Conservation (phyloP, 2,113 vertebrate genomes). For the Peromyscus leucopus region DNA sequence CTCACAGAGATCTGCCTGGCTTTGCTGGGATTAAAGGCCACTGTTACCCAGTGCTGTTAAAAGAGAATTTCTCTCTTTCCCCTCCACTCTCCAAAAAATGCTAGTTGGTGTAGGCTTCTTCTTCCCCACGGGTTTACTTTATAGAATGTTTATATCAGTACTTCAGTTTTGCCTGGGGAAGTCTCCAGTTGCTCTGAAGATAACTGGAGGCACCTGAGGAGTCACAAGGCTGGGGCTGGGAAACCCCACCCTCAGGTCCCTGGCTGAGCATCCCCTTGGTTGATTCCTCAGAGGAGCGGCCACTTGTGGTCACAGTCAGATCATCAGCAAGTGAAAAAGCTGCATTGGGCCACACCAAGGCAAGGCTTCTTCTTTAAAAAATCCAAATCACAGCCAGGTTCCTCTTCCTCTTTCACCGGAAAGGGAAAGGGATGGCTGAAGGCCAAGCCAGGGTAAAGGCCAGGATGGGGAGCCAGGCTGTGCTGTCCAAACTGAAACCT, state of each 20-base stretch:
- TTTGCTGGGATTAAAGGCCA: neutral
- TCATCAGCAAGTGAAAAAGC: constrained; percentile 73
- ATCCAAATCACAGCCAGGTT: constrained; percentile 77
- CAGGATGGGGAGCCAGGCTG: neutral
- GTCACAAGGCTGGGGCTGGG: constrained; percentile 17
- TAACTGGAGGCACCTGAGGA: neutral
- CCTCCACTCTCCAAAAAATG: neutral
- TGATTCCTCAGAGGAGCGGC: neutral
- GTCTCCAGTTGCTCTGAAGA: neutral
- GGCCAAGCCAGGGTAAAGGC: neutral
- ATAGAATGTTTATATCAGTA: constrained; percentile 40
- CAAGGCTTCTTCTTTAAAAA: constrained; percentile 77
- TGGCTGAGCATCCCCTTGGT: constrained; percentile 64
- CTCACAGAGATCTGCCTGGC: neutral
- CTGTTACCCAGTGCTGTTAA: neutral
- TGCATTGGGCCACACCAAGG: constrained; percentile 71
- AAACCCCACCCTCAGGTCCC: constrained; percentile 56
- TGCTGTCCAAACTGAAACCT: neutral
- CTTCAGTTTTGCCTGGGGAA: constrained; percentile 56
- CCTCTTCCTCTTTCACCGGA: constrained; percentile 77
- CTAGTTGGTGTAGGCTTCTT: neutral
- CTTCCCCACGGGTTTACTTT: neutral
- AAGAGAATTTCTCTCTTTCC: neutral
- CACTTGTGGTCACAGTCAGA: neutral
- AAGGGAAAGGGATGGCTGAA: constrained; percentile 45